Evolutionary conservation across 2,888 invertebrate genomes (phyloP), one percentile per base, ranked within the genome.

Genomic region (Hylaea fasciaria): DNA sequence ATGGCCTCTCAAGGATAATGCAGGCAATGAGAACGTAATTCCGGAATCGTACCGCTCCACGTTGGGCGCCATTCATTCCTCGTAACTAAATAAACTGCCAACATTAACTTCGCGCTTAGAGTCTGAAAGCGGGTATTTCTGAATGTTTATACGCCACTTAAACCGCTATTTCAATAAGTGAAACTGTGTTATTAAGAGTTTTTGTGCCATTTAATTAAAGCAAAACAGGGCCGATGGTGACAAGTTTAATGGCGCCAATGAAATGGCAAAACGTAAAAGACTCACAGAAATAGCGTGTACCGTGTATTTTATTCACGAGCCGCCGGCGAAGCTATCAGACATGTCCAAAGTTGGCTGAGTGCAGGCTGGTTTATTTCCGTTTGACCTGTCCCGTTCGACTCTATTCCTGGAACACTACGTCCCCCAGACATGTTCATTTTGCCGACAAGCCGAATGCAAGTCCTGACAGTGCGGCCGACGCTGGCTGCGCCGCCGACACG

Each of bases 341-440:
- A 85, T 85, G 90, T 89, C 87, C 86, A 86, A 90, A 90, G 81
- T 91, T 85, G 77, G 83, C 78, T 84, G 87, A 89, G 87, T 87
- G 86, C 87, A 87, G 86, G 79, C 80, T 82, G 87, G 85, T 89
- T 89, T 91, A 90, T 90, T 90, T 91, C 89, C 89, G 89, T 88
- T 88, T 84, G 90, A 90, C 86, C 89, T 85, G 88, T 85, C 87
- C 80, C 84, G 85, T 82, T 87, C 85, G 85, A 86, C 76, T 83
- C 84, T 87, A 86, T 89, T 90, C 86, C 86, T 85, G 81, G 81
- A 85, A 84, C 81, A 84, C 81, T 79, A 70, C 80, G 75, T 69
- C 73, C 71, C 32, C 82, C 84, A 88, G 89, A 88, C 88, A 79
- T 87, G 89, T 90, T 87, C 85, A 82, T 83, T 87, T 85, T 72